Evolutionary conservation across 1,140 invertebrate species (phyloP), one percentile per base, ranked within the genome.

Genomic region (Macrotrachela quadricornifera): DNA sequence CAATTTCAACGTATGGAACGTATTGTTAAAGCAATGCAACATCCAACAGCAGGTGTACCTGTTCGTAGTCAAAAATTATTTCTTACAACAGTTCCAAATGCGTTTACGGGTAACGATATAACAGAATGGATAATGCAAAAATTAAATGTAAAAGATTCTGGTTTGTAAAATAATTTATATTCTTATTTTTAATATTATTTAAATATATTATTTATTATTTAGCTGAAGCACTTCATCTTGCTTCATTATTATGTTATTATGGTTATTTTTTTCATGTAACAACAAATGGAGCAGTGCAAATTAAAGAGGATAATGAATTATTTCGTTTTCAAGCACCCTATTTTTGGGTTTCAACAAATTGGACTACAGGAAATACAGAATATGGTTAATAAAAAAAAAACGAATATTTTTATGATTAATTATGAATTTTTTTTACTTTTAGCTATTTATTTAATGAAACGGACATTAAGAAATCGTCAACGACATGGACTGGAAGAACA

Each of bases 301-400:
- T 54, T 12, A 47, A 54, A 43, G 45, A 42, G 37, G 52, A 54
- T 16, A 21, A 45, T 41, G 52, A 54, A 37, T 17, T 54, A 12
- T 54, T 47, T 37, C 42, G 52, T 18, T 54, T 54, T 54, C 52
- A 54, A 48, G 52, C 52, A 18, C 52, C 52, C 12, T 54, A 54
- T 38, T 54, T 36, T 45, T 54, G 52, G 52, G 38, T 54, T 13
- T 49, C 53, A 16, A 49, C 47, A 16, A 54, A 54, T 49, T 49
- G 53, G 46, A 48, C 42, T 40, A 45, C 43, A 36, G 43, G 41
- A 12, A 13, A 48, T 11, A 54, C 30, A 12, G 53, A 54, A 39
- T 54, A 54, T 42, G 51, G 51, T 54, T 37, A 4, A 30, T 30
- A 8, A 30, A 30, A 30, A 30, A 30, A 30, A 18, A 9, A 10